A percentile compares a stretch with the other conserved stretches of the same genome.
Evolutionary conservation across 1,140 invertebrate genomes (phyloP).

Genomic region (Apis dorsata): DNA sequence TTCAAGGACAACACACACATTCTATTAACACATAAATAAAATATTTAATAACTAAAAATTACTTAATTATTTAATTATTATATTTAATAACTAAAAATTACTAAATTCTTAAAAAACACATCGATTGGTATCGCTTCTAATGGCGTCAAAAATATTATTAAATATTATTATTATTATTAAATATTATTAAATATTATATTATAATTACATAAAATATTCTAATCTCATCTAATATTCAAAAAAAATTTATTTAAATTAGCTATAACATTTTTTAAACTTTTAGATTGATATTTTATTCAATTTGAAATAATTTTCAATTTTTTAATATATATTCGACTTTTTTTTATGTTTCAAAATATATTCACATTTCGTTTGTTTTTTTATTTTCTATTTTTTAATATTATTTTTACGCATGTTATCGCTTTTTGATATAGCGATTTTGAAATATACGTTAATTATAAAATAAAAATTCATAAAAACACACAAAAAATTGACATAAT

Average conservation of each 20-base stretch:
- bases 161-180: no score
- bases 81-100: conserved; percentile 8
- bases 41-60: conserved; percentile 9
- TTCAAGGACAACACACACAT: conserved; percentile 32
- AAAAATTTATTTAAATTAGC: not conserved
- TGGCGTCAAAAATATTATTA: not conserved
- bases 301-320: not conserved
- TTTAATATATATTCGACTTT: not conserved
- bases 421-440: no score
- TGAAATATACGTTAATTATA: no score
- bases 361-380: no score
- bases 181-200: no score
- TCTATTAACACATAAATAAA: not conserved
- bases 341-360: no score
- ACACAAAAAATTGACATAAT: no score
- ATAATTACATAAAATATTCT: not conserved
- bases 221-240: not conserved
- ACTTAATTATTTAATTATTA: no score
- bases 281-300: not conserved
- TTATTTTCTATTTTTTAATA: no score
- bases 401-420: no score
- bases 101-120: not conserved
- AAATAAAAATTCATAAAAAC: no score
- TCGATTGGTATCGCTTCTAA: not conserved
- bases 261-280: not conserved